Conservation (phyloP, 2,888 invertebrate species). For the Eudemis profundana region DNA sequence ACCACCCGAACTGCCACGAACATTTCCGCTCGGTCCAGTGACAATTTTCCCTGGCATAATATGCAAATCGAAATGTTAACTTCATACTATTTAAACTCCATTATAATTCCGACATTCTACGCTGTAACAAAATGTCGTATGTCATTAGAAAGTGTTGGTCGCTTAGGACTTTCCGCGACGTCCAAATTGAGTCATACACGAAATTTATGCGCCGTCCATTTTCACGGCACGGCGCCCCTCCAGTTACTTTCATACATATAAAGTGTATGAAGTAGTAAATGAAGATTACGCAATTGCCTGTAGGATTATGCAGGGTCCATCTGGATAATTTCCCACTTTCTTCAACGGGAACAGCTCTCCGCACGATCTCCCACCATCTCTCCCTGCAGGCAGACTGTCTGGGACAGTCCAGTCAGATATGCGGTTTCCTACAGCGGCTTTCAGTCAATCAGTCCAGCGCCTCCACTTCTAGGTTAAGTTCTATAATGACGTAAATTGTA, state of each 20-base stretch:
- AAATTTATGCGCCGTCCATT: slow-evolving; percentile 27
- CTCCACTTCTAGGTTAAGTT: no score
- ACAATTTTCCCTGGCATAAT: neutral
- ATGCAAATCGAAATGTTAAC: neutral
- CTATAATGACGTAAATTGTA: no score
- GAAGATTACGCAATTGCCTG: neutral
- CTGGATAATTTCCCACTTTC: no score
- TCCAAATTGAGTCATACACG: slow-evolving; percentile 22
- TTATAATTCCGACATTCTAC: slow-evolving; percentile 11
- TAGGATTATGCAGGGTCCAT: no score
- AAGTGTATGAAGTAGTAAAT: neutral
- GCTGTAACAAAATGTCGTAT: neutral
- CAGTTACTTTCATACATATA: slow-evolving; percentile 5
- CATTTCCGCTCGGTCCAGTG: neutral
- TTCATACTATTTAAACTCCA: slow-evolving; percentile 18
- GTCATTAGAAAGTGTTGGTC: neutral
- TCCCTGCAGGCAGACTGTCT: no score
- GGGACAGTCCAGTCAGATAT: no score
- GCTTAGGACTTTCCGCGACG: neutral
- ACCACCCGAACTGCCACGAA: neutral
- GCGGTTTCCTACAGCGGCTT: no score
- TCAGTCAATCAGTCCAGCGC: no score
- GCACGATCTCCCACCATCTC: no score
- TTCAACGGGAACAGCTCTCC: no score
- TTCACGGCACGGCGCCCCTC: slow-evolving; percentile 27